A percentile compares a stretch with the other conserved stretches of the same genome.
These are phyloP conservation scores for Cettia cetti DNA, from an alignment of 2,113 vertebrate genomes.

Conservation along the genomic window DNA sequence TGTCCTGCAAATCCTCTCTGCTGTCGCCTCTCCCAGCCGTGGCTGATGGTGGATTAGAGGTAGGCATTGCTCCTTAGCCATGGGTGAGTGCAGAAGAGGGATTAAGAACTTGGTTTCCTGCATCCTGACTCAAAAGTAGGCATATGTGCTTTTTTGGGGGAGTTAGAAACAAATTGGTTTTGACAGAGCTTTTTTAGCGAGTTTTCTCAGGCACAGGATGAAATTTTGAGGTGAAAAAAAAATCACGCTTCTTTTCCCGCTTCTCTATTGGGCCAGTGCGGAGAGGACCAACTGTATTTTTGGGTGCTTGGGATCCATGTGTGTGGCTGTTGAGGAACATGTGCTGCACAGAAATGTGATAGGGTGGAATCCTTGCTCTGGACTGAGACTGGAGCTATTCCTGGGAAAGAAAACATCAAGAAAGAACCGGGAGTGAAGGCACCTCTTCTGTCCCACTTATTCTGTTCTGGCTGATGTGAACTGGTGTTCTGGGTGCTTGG, in stretches of 20 bases:
- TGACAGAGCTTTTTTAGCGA: conserved; percentile 51
- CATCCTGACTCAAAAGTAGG: conserved; percentile 40
- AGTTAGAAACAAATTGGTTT: conserved; percentile 31
- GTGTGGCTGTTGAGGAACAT: conserved; percentile 23
- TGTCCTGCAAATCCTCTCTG: not conserved
- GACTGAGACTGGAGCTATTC: not conserved
- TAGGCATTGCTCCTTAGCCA: not conserved
- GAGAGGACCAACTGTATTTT: conserved; percentile 45
- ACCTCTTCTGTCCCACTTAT: not conserved
- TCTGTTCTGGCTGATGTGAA: not conserved
- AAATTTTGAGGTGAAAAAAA: conserved; percentile 56
- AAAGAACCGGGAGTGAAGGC: not conserved
- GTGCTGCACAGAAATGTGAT: not conserved
- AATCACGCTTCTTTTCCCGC: not conserved
- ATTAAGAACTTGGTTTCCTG: not conserved
- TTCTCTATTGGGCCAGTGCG: conserved; percentile 7
- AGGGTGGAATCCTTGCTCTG: not conserved
- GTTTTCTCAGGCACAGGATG: conserved; percentile 65
- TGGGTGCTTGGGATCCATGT: conserved; percentile 9
- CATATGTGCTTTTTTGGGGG: conserved; percentile 44
- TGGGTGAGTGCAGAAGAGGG: not conserved
- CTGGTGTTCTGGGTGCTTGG: not conserved
- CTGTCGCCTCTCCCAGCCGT: not conserved
- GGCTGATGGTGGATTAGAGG: not conserved
- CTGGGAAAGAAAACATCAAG: not conserved